Evolutionary conservation across 2,888 invertebrate genomes (phyloP).

Genomic region (Poecilus cupreus): DNA sequence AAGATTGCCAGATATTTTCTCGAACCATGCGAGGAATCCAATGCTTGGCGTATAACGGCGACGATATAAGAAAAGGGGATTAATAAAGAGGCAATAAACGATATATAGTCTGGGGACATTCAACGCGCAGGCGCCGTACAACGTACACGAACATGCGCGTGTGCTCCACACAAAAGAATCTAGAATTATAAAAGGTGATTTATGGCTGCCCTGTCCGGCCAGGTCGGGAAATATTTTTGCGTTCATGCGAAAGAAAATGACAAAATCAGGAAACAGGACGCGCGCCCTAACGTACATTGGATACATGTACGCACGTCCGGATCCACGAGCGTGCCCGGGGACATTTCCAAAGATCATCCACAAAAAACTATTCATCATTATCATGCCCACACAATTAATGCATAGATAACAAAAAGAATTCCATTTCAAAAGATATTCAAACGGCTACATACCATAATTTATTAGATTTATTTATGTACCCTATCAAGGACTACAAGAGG

Average conservation of each 20-base stretch:
- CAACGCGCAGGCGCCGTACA: conserved; percentile 2
- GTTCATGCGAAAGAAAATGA: conserved; percentile 50
- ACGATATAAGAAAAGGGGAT: conserved; percentile 43
- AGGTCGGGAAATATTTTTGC: conserved; percentile 43
- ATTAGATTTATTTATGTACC: too few relatives aligned
- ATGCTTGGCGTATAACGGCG: not conserved
- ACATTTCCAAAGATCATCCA: not conserved
- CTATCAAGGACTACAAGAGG: too few relatives aligned
- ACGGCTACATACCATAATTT: too few relatives aligned
- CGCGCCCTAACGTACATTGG: not conserved
- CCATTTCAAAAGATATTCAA: too few relatives aligned
- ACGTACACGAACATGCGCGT: too few relatives aligned
- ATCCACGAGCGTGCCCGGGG: not conserved
- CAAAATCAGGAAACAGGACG: conserved; percentile 45
- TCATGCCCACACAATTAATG: too few relatives aligned
- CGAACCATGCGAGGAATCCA: conserved; percentile 33
- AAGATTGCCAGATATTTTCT: conserved; percentile 47
- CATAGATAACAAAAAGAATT: too few relatives aligned
- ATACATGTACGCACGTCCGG: too few relatives aligned
- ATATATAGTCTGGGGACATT: conserved; percentile 30
- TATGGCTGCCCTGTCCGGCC: conserved; percentile 13
- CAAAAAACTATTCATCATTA: too few relatives aligned
- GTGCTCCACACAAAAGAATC: conserved; percentile 35
- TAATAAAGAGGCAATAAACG: conserved; percentile 54
- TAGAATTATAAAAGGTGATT: conserved; percentile 46